phyloP scores from a whole-genome alignment of 2,797 vertebrate genomes.

The Sebastes elongatus region DNA sequence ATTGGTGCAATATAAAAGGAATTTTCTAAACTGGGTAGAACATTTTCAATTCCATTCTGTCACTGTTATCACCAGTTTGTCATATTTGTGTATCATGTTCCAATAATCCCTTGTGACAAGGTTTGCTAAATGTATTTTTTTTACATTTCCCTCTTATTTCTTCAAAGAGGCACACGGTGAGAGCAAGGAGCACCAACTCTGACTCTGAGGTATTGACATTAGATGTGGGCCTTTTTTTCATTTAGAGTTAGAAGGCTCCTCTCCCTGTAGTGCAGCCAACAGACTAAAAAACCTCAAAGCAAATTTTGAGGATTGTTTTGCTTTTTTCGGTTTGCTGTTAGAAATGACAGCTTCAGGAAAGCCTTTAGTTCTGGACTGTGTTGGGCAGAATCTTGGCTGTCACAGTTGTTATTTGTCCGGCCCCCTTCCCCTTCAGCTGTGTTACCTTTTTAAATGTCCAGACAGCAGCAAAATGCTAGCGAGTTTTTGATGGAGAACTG shows the following conservation, averaged over 20 bases:
- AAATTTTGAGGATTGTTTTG: conserved; percentile 15
- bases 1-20: conserved; percentile 54
- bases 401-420: neutral
- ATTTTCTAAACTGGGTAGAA: conserved; percentile 59
- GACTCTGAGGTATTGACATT: conserved; percentile 32
- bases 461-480: neutral
- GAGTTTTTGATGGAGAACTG: neutral
- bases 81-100: conserved; percentile 70
- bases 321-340: neutral
- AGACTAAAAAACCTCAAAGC: conserved; percentile 1
- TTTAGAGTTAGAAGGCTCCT: conserved; percentile 8
- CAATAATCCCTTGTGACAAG: conserved; percentile 71
- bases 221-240: conserved; percentile 3
- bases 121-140: conserved; percentile 60
- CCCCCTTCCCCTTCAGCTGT: neutral
- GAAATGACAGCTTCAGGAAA: conserved; percentile 9
- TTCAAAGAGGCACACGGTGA: conserved; percentile 43
- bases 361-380: neutral
- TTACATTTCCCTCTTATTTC: conserved; percentile 51
- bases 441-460: conserved; percentile 14
- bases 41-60: conserved; percentile 71
- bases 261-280: neutral
- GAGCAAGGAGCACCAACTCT: conserved; percentile 46
- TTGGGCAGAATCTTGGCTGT: conserved; percentile 2
- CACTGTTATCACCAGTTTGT: conserved; percentile 71